Evolutionary conservation across 2,797 vertebrate genomes (phyloP).

Genomic region (Hybognathus amarus): DNA sequence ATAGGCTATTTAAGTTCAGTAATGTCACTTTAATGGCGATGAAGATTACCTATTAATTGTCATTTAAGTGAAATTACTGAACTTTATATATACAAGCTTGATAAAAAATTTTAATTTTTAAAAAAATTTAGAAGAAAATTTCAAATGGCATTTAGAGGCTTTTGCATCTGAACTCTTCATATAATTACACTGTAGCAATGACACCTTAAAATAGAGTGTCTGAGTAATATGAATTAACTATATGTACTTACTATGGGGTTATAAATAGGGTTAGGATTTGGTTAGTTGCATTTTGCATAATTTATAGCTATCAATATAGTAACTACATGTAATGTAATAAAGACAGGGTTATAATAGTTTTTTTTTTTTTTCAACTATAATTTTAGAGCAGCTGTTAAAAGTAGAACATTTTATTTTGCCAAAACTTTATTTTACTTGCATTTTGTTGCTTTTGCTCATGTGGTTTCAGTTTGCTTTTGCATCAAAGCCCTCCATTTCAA

Average conservation of each 20-base stretch:
- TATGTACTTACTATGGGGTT: background rate
- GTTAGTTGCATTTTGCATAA: background rate
- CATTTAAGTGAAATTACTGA: too few relatives aligned
- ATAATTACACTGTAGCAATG: too few relatives aligned
- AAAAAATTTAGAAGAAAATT: too few relatives aligned
- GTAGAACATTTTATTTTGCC: background rate
- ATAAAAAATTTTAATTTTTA: too few relatives aligned
- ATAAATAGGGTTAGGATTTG: background rate
- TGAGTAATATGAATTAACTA: background rate
- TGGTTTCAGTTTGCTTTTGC: background rate
- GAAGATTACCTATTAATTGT: too few relatives aligned
- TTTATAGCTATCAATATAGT: background rate
- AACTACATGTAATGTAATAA: background rate
- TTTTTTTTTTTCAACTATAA: background rate
- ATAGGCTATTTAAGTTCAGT: too few relatives aligned
- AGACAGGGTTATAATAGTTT: too few relatives aligned
- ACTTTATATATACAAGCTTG: too few relatives aligned
- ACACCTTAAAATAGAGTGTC: too few relatives aligned
- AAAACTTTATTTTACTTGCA: background rate
- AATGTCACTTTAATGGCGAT: too few relatives aligned
- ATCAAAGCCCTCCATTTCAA: background rate
- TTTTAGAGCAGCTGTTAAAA: slow-evolving; percentile 7
- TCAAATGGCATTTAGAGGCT: too few relatives aligned
- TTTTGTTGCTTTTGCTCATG: background rate
- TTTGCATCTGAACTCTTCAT: too few relatives aligned